These are phyloP conservation scores for Heliconius hermathena DNA, from an alignment of 1,140 invertebrate genomes.

Conservation along the genomic window DNA sequence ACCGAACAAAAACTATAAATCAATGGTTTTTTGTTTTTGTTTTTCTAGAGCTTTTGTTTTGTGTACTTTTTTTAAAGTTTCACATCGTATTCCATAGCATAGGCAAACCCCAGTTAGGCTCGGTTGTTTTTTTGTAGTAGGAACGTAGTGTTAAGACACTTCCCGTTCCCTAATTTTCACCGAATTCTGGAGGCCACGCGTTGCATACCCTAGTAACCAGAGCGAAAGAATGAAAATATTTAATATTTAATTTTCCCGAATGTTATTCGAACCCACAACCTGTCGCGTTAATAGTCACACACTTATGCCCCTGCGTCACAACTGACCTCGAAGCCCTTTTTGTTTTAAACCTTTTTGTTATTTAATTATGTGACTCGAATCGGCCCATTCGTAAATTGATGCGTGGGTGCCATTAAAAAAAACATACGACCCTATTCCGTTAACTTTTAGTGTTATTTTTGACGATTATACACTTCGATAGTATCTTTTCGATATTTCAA, in stretches of 20 bases:
- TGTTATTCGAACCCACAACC: neutral
- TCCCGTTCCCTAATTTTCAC: neutral
- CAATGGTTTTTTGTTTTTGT: constrained; percentile 44
- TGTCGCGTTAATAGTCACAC: too few relatives aligned
- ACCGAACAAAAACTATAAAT: constrained; percentile 53
- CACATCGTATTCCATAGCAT: too few relatives aligned
- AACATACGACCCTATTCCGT: neutral
- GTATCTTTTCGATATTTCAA: constrained; percentile 58
- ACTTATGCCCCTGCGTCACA: neutral
- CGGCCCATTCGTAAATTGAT: constrained; percentile 60
- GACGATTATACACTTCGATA: constrained; percentile 44
- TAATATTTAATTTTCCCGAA: neutral
- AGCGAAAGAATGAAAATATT: too few relatives aligned
- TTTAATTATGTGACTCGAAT: constrained; percentile 68
- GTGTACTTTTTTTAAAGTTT: too few relatives aligned
- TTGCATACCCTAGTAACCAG: too few relatives aligned
- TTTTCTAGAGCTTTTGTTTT: neutral
- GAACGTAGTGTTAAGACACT: neutral
- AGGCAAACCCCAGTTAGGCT: too few relatives aligned
- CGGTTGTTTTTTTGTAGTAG: too few relatives aligned
- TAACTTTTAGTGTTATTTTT: constrained; percentile 8
- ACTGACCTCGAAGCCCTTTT: constrained; percentile 25
- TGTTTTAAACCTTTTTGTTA: constrained; percentile 66
- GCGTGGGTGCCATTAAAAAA: constrained; percentile 40
- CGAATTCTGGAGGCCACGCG: too few relatives aligned